These are phyloP conservation scores for Leucophenga montana DNA, from an alignment of 2,888 invertebrate genomes.

Conservation along the genomic window DNA sequence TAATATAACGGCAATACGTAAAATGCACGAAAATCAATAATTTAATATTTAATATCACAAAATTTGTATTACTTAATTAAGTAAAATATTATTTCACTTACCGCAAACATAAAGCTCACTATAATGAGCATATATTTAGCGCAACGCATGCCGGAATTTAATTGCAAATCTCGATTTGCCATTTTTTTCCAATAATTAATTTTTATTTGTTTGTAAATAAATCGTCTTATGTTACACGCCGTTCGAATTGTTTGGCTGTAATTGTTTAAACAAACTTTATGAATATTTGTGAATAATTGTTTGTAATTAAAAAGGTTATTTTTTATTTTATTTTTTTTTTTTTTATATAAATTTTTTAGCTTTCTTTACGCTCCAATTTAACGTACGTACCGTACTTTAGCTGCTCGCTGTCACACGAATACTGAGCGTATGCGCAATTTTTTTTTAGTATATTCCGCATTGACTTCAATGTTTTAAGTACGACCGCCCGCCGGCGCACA, in stretches of 20 bases:
- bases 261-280: slow-evolving; percentile 21
- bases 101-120: slow-evolving; percentile 85
- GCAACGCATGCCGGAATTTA: slow-evolving; percentile 81
- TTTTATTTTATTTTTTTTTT: slow-evolving; percentile 3
- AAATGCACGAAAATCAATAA: slow-evolving; percentile 11
- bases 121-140: slow-evolving; percentile 85
- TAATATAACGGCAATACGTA: neutral
- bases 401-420: slow-evolving; percentile 55
- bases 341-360: neutral
- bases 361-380: slow-evolving; percentile 20
- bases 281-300: slow-evolving; percentile 16
- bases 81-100: slow-evolving; percentile 74
- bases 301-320: neutral
- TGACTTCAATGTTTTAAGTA: slow-evolving; percentile 7
- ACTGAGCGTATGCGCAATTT: slow-evolving; percentile 51
- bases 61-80: slow-evolving; percentile 8
- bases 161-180: slow-evolving; percentile 65
- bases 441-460: slow-evolving; percentile 39
- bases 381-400: slow-evolving; percentile 60
- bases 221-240: neutral
- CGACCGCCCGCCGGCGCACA: neutral
- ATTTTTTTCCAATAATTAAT: too few species aligned
- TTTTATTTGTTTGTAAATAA: too few species aligned
- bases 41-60: neutral
- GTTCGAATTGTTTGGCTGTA: neutral